Percentiles rank a stretch among this genome's conserved stretches.
These are phyloP conservation scores for Ctenochaetus hawaiiensis DNA, from an alignment of 2,797 vertebrate genomes.

Conservation along the genomic window DNA sequence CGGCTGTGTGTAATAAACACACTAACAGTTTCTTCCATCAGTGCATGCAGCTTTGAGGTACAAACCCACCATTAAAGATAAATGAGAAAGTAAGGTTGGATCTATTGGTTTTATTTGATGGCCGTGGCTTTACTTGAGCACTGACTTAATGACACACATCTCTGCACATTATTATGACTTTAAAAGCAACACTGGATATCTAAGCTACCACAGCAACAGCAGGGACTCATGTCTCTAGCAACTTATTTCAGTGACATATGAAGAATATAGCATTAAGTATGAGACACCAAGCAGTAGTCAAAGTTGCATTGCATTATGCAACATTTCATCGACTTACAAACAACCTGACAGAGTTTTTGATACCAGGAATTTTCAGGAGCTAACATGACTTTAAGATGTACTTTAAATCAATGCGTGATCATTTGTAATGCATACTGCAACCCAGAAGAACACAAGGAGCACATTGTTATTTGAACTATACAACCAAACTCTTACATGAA, in stretches of 20 bases:
- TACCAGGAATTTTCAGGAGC: too few species aligned
- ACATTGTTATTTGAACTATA: too few species aligned
- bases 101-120: conserved; percentile 23
- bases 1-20: conserved; percentile 36
- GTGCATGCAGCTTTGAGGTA: conserved; percentile 2
- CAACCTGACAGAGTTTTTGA: too few species aligned
- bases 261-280: not conserved
- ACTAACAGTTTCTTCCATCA: conserved; percentile 41
- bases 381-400: too few species aligned
- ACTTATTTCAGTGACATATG: conserved; percentile 11
- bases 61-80: conserved; percentile 29
- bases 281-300: too few species aligned
- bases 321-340: too few species aligned
- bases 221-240: not conserved
- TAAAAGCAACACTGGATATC: conserved; percentile 26
- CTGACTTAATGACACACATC: conserved; percentile 5
- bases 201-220: conserved; percentile 2
- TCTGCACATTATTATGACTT: conserved; percentile 21
- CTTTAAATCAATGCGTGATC: too few species aligned
- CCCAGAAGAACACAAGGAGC: too few species aligned
- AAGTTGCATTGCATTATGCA: too few species aligned
- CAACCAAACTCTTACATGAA: too few species aligned
- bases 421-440: too few species aligned
- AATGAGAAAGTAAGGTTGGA: not conserved
- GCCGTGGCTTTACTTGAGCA: not conserved